Percentiles rank a stretch among this genome's conserved stretches.
phyloP scores from a whole-genome alignment of 1,140 invertebrate species.

The Parapsyche elsis region DNA sequence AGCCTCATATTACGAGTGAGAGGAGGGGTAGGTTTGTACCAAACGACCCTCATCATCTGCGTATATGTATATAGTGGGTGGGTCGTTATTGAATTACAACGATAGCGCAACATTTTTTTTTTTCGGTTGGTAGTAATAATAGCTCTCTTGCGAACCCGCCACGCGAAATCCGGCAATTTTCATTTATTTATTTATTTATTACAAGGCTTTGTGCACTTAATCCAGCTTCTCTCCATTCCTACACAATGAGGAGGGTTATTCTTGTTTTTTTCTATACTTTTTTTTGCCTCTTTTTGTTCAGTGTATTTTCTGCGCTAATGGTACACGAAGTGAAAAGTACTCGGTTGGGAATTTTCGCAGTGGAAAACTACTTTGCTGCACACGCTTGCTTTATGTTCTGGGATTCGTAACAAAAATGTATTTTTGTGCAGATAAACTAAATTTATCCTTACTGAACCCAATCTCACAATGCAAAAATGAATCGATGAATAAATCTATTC shows the following conservation, averaged over 20 bases:
- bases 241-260: conserved; percentile 1
- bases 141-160: too few relatives aligned
- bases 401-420: too few relatives aligned
- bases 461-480: too few relatives aligned
- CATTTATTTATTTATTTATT: too few relatives aligned
- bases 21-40: background rate
- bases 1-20: conserved; percentile 4
- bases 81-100: background rate
- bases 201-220: background rate
- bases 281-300: background rate
- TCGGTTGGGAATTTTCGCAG: background rate
- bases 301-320: conserved; percentile 2
- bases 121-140: background rate
- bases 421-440: too few relatives aligned
- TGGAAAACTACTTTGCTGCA: conserved; percentile 11
- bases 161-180: too few relatives aligned
- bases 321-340: background rate
- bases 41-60: conserved; percentile 18
- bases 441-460: too few relatives aligned
- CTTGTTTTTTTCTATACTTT: conserved; percentile 9
- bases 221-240: background rate
- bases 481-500: too few relatives aligned
- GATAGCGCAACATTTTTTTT: background rate
- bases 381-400: background rate
- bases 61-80: background rate